Base-by-base conservation (phyloP, 1,140 invertebrate genomes). In the Pseudomyrmex flavicornis region DNA sequence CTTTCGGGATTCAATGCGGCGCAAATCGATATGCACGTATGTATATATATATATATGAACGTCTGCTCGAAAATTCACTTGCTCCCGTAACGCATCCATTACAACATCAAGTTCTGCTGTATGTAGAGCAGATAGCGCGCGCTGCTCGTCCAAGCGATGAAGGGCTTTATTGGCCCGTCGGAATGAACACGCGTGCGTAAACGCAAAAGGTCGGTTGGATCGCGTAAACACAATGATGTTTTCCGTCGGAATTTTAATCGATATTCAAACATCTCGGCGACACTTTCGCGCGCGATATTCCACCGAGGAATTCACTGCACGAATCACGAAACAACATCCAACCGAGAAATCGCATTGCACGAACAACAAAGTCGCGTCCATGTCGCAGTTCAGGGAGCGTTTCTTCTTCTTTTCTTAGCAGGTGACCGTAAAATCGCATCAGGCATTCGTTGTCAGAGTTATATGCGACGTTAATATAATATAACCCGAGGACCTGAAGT, bases 371-470 rank as follows among this genome's bases (percentile, higher is more conserved):
- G 44, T 17, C 44, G 54, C 44, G 54, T 73, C 69, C 46, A 4
- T 20, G 35, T 26, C 17, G 3, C 46, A n/a, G 44, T 46, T 86
- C 65, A 20, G 17, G 0, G 35, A 35, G 35, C 0, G 35, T 35
- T 5, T 35, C 3, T 66, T 17, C 10, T 56, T 20, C 46, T 72
- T 54, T 59, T 54, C 59, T 15, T n/a, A 59, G 7, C 2, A 44
- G 58, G 22, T 82, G 74, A 73, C 74, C 70, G 66, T 89, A 89
- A 89, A 87, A 86, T 90, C 80, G 62, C 72, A 86, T 89, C 88
- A 35, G 15, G 15, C 86, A 75, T 88, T 69, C 65, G 54, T 61
- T 63, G 46, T 61, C 85, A 17, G 17, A 13, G 44, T 20, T 70
- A 85, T 70, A 85, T 77, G 20, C 44, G 59, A 48, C 15, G 50